Conservation (phyloP, 2,113 vertebrate genomes). For the Megalops atlanticus region DNA sequence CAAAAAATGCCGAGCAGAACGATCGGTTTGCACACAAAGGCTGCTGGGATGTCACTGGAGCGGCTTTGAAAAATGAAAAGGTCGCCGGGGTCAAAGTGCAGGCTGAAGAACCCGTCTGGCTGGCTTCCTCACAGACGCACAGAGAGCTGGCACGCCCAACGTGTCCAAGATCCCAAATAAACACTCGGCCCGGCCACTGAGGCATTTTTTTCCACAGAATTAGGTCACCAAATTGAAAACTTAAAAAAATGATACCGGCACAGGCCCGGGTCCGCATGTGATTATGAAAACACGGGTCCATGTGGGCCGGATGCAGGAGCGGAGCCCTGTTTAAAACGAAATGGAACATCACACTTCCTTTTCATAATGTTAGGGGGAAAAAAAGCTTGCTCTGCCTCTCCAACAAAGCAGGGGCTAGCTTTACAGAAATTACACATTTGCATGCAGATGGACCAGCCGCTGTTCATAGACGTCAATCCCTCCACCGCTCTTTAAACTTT, state of each 20-base stretch:
- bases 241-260: constrained; percentile 51
- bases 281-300: constrained; percentile 31
- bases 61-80: constrained; percentile 70
- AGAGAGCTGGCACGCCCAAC: constrained; percentile 62
- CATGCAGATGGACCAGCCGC: too few relatives aligned
- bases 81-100: constrained; percentile 72
- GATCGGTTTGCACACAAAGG: constrained; percentile 65
- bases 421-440: too few relatives aligned
- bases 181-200: constrained; percentile 65
- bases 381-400: constrained; percentile 32
- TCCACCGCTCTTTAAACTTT: too few relatives aligned
- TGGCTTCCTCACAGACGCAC: constrained; percentile 71
- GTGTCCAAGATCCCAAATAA: constrained; percentile 66
- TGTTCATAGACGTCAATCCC: too few relatives aligned
- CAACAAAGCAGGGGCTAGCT: constrained; percentile 25
- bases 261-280: constrained; percentile 62
- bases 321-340: constrained; percentile 32
- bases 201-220: constrained; percentile 65
- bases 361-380: constrained; percentile 21
- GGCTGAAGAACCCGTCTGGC: constrained; percentile 70
- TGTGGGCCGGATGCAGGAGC: constrained; percentile 18
- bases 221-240: constrained; percentile 57
- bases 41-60: constrained; percentile 63
- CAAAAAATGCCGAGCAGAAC: constrained; percentile 64
- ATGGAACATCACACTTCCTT: constrained; percentile 39